Evolutionary conservation across 2,113 vertebrate species (phyloP).

Genomic region (Psettodes erumei): DNA sequence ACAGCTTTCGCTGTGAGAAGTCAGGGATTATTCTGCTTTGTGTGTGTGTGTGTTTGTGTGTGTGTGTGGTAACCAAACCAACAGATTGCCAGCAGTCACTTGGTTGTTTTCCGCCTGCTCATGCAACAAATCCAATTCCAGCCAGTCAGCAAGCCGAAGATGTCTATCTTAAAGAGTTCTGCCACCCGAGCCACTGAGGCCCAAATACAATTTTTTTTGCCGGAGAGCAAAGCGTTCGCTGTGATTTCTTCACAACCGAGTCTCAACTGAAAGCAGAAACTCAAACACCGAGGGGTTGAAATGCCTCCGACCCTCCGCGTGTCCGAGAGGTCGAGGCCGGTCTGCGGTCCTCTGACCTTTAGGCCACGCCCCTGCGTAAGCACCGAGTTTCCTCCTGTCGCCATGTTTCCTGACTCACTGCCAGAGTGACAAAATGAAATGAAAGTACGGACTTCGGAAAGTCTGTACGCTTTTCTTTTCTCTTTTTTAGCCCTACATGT

Average conservation of each 20-base stretch:
- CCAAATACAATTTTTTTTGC: conserved; percentile 57
- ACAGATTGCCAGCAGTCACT: conserved; percentile 60
- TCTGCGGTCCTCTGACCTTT: not conserved
- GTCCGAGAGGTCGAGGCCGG: not conserved
- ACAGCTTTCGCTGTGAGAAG: conserved; percentile 61
- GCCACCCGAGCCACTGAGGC: conserved; percentile 52
- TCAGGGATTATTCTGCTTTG: conserved; percentile 41
- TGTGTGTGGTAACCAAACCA: conserved; percentile 62
- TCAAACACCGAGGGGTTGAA: conserved; percentile 7
- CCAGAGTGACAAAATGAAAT: no score
- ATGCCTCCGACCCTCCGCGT: not conserved
- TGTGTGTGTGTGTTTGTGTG: conserved; percentile 16
- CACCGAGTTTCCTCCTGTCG: not conserved
- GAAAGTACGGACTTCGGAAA: no score
- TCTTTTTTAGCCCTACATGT: not conserved
- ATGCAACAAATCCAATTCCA: conserved; percentile 77
- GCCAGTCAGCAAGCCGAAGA: conserved; percentile 67
- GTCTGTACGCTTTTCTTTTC: not conserved
- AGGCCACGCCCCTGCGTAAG: not conserved
- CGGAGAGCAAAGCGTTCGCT: conserved; percentile 41
- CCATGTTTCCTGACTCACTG: not conserved
- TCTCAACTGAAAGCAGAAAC: conserved; percentile 24
- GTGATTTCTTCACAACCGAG: conserved; percentile 32
- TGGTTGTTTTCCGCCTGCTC: conserved; percentile 74
- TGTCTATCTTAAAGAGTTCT: conserved; percentile 66